Percentiles rank a stretch among this genome's conserved stretches.
Evolutionary conservation across 1,140 invertebrate genomes (phyloP).

Genomic region (Eupristina koningsbergeri): DNA sequence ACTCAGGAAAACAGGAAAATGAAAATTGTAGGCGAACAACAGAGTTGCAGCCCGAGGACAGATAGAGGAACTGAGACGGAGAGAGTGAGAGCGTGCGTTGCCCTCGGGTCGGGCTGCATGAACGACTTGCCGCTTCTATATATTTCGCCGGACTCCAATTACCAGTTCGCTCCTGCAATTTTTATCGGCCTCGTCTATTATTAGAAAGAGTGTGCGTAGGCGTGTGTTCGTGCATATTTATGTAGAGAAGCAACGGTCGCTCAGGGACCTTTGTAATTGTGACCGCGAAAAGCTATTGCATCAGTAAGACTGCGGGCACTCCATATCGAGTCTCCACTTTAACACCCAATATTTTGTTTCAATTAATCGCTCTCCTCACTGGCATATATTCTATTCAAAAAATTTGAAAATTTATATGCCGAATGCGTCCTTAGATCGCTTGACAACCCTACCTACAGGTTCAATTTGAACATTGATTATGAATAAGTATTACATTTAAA

Average conservation of each 20-base stretch:
- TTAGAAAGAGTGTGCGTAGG: slow-evolving; percentile 52
- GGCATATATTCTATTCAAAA: no score
- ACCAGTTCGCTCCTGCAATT: slow-evolving; percentile 65
- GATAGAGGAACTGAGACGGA: background rate
- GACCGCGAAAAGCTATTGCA: no score
- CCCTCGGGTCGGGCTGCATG: slow-evolving; percentile 39
- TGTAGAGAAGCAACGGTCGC: background rate
- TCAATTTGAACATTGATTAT: no score
- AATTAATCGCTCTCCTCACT: no score
- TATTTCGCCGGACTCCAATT: slow-evolving; percentile 52
- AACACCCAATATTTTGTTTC: no score
- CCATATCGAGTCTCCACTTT: no score
- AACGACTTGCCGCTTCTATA: slow-evolving; percentile 53
- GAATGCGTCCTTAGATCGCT: no score
- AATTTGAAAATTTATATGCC: no score
- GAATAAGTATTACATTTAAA: no score
- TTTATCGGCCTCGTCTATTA: slow-evolving; percentile 68
- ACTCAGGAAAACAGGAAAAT: slow-evolving; percentile 38
- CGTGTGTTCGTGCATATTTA: background rate
- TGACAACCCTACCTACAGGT: no score
- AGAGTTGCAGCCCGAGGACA: background rate
- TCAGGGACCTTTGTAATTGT: no score
- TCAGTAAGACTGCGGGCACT: no score
- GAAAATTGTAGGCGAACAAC: background rate
- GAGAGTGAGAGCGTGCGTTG: slow-evolving; percentile 58